Conservation (phyloP, 2,113 vertebrate genomes). For the Cinclus cinclus region DNA sequence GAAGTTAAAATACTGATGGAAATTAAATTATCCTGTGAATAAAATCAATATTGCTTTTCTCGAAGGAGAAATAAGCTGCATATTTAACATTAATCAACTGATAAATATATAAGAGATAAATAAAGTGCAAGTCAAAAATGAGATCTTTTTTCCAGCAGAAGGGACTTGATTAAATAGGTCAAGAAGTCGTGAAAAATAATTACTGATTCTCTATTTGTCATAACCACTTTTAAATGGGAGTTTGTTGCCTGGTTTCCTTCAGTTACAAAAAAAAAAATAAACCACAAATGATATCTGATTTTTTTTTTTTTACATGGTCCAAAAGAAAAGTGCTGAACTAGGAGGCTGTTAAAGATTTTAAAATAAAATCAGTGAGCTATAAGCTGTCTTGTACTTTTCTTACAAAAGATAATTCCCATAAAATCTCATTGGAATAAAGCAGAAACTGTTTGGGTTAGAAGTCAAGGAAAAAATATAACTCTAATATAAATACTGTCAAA, state of each 20-base stretch:
- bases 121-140: neutral
- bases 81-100: conserved; percentile 8
- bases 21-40: conserved; percentile 12
- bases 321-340: conserved; percentile 7
- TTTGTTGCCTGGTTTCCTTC: conserved; percentile 39
- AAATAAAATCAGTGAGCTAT: neutral
- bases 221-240: conserved; percentile 17
- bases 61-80: neutral
- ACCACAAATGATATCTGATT: neutral
- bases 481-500: conserved; percentile 36
- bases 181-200: neutral
- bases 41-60: conserved; percentile 30
- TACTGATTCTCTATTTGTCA: neutral
- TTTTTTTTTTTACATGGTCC: neutral
- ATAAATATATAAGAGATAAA: conserved; percentile 21
- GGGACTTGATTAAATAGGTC: neutral
- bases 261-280: conserved; percentile 4
- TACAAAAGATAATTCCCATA: neutral
- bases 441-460: conserved; percentile 25
- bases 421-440: conserved; percentile 25
- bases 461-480: neutral
- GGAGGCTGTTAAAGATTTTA: neutral
- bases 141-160: neutral
- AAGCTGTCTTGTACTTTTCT: neutral
- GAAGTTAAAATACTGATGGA: neutral